Evolutionary conservation across 2,797 vertebrate genomes (phyloP), one percentile per base, ranked within the genome.

Genomic region (Chiroxiphia lanceolata): DNA sequence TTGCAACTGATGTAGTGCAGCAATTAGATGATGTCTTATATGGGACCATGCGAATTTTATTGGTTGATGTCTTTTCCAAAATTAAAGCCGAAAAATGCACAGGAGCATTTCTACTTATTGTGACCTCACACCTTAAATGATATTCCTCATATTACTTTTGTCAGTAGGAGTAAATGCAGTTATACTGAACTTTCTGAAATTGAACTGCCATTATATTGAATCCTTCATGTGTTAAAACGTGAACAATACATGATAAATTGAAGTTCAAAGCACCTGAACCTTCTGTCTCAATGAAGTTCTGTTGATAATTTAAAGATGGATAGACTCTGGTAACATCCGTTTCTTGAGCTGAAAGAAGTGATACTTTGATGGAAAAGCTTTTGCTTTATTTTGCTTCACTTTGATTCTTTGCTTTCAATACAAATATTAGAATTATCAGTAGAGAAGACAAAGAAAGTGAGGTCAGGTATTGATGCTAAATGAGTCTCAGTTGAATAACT

Each of bases 1-100:
- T 83, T 83, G 54, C 33, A 94, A 72, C 64, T 81, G 45, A 93
- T 92, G 77, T 51, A 94, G 51, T 74, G 47, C 54, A 82, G 50
- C 69, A 95, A 89, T 93, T 91, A 90, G 75, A 83, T 64, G 44
- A 63, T 61, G 45, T 60, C 69, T 93, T 72, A 60, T 54, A 56
- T 20, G 75, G 50, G 47, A 74, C 2, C 0, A 60, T 47, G 48
- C 12, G 60, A 94, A 93, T 94, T 91, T 88, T 84, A 74, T 79
- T 91, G 94, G n/a, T 34, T 81, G 53, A 54, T 50, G 25, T 23
- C 57, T 93, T 86, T 78, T 31, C 67, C 91, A 44, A 82, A 94
- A 71, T 44, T 59, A 77, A 91, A 94, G 54, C n/a, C 53, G 9
- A 82, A 74, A 64, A 95, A 80, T 36, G 10, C 61, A 83, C 44